Base-by-base conservation (phyloP, 2,888 invertebrate species). In the Augochlorella aurata region DNA sequence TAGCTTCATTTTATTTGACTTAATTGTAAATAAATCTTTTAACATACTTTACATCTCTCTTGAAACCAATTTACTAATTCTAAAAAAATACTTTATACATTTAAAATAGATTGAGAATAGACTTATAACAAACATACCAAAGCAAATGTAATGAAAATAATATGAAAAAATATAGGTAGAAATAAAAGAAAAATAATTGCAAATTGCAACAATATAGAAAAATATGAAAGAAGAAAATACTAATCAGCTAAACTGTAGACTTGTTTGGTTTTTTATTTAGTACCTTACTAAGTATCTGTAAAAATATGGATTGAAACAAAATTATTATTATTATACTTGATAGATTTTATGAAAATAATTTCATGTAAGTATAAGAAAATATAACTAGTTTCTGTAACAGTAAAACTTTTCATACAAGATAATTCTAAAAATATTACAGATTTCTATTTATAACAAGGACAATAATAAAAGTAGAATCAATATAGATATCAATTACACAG, bases 391-490 rank as follows among this genome's bases (percentile, higher is more conserved):
- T 49, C 67, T 29, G 12, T 16, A 68, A 21, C 14, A 14, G 12
- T 29, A 69, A 21, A 71, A 52, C 21, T 29, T 50, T 69, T 18
- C 50, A 21, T 63, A 5, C 18, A 47, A 14, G 1, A 54, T 44
- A 14, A 45, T 52, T 67, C 38, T 74, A 61, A 66, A 79, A 74
- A 79, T 70, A 79, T 58, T 29, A 45, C 10, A 21, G 44, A 44
- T 29, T 71, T 71, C 67, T 71, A 71, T 79, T 74, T 79, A 81
- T 74, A 68, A 68, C 68, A n/a, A 70, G n/a, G 21, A 24, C 29
- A 14, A 44, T 18, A 18, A 72, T 71, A 63, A 63, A 52, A 72
- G 68, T 79, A 72, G 21, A 7, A 49, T 69, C 52, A 73, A 47
- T 14, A 49, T 12, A 78, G 38, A 69, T 81, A 83, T 83, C 52